These are phyloP conservation scores for Harpagifer antarcticus DNA, from an alignment of 2,797 vertebrate genomes.

Conservation along the genomic window DNA sequence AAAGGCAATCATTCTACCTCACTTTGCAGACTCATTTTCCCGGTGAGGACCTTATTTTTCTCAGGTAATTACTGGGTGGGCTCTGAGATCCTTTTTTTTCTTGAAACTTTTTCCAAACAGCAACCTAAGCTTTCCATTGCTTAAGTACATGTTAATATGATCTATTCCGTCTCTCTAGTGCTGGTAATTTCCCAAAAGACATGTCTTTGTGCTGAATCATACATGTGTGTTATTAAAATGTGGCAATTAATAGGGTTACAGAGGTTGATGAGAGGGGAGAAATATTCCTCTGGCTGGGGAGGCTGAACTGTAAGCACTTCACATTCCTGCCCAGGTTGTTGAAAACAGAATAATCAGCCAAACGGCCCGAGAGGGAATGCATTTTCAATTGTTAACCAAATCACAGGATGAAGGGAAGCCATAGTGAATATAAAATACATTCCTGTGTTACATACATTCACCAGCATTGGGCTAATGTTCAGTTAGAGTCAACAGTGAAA, in stretches of 20 bases:
- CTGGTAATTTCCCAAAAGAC: conserved; percentile 75
- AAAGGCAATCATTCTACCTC: conserved; percentile 58
- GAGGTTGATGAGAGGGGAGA: conserved; percentile 28
- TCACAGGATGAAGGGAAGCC: conserved; percentile 5
- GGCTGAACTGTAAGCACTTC: conserved; percentile 49
- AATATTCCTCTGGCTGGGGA: conserved; percentile 35
- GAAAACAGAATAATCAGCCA: conserved; percentile 34
- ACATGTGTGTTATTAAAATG: conserved; percentile 68
- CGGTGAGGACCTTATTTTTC: conserved; percentile 27
- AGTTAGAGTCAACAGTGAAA: conserved; percentile 35
- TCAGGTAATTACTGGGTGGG: conserved; percentile 52
- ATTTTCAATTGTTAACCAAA: conserved; percentile 33
- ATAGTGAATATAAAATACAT: neutral
- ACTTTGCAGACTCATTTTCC: conserved; percentile 60
- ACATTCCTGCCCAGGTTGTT: conserved; percentile 40
- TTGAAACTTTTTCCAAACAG: neutral
- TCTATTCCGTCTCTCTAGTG: conserved; percentile 20
- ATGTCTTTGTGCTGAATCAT: conserved; percentile 71
- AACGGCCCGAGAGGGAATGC: conserved; percentile 25
- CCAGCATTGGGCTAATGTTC: neutral
- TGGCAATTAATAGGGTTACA: conserved; percentile 56
- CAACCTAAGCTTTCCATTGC: conserved; percentile 20
- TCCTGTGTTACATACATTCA: no score
- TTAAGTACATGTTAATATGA: conserved; percentile 38
- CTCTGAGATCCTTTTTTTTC: conserved; percentile 16